These are phyloP conservation scores for Wiebesia pumilae DNA, from an alignment of 1,140 invertebrate genomes.

Conservation along the genomic window DNA sequence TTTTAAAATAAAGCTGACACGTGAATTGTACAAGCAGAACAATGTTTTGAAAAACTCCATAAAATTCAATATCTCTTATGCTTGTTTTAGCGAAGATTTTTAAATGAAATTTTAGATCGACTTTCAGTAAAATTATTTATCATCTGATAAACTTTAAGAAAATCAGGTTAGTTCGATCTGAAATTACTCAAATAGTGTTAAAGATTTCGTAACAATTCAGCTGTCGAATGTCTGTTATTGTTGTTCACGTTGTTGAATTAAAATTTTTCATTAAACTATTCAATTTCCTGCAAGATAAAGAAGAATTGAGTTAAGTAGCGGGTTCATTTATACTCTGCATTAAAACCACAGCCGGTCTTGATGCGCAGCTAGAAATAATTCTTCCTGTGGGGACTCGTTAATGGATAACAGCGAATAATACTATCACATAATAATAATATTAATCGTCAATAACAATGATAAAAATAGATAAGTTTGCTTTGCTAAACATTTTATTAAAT, in stretches of 20 bases:
- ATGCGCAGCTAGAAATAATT: background rate
- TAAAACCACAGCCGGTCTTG: slow-evolving; percentile 9
- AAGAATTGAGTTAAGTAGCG: slow-evolving; percentile 6
- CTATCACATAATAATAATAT: background rate
- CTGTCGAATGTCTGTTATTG: background rate
- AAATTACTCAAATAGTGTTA: too few relatives aligned
- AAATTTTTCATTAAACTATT: background rate
- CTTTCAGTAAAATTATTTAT: too few relatives aligned
- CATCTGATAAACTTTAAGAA: too few relatives aligned
- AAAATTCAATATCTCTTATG: too few relatives aligned
- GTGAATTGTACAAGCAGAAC: too few relatives aligned
- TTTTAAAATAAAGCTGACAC: too few relatives aligned
- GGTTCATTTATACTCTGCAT: background rate
- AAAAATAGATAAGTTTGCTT: background rate
- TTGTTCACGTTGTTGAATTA: background rate
- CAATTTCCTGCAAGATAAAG: background rate
- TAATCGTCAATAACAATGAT: background rate
- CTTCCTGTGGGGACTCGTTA: background rate
- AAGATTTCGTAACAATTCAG: background rate
- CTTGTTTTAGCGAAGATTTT: too few relatives aligned
- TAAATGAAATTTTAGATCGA: too few relatives aligned
- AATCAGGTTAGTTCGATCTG: too few relatives aligned
- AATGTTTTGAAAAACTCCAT: too few relatives aligned
- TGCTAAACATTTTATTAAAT: too few relatives aligned
- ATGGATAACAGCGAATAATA: background rate